These are phyloP conservation scores for Rhingia rostrata DNA, from an alignment of 2,888 invertebrate species.

Conservation along the genomic window DNA sequence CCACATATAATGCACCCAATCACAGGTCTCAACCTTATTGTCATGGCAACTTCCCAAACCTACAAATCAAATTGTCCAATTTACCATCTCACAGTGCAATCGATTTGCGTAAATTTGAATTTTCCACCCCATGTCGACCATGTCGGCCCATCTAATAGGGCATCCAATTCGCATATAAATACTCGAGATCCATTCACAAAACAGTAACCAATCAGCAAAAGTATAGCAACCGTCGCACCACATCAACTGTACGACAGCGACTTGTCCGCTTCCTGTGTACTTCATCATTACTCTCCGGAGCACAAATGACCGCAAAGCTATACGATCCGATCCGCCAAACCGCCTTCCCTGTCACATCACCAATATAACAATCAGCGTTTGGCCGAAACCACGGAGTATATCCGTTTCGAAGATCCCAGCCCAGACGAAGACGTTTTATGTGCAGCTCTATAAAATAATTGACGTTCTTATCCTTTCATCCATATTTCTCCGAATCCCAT, in stretches of 20 bases:
- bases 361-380: slow-evolving; percentile 69
- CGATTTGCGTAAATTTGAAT: slow-evolving; percentile 73
- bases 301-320: slow-evolving; percentile 62
- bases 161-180: slow-evolving; percentile 18
- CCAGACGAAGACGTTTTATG: not conserved
- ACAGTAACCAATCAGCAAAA: slow-evolving; percentile 51
- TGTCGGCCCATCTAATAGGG: slow-evolving; percentile 7
- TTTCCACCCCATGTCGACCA: slow-evolving; percentile 14
- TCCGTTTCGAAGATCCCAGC: slow-evolving; percentile 44
- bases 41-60: not conserved
- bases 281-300: slow-evolving; percentile 70
- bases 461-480: slow-evolving; percentile 77
- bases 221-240: slow-evolving; percentile 8
- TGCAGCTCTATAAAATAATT: slow-evolving; percentile 76
- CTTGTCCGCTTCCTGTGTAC: slow-evolving; percentile 70
- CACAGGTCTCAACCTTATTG: not conserved
- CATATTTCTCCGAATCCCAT: slow-evolving; percentile 75
- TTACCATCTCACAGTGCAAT: slow-evolving; percentile 62
- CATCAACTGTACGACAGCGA: slow-evolving; percentile 34
- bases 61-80: slow-evolving; percentile 72
- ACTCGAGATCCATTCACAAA: slow-evolving; percentile 34
- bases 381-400: slow-evolving; percentile 37
- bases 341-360: slow-evolving; percentile 60
- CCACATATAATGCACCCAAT: not conserved
- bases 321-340: slow-evolving; percentile 38